These are phyloP conservation scores for Isoperla grammatica DNA, from an alignment of 2,888 invertebrate species.

Conservation along the genomic window DNA sequence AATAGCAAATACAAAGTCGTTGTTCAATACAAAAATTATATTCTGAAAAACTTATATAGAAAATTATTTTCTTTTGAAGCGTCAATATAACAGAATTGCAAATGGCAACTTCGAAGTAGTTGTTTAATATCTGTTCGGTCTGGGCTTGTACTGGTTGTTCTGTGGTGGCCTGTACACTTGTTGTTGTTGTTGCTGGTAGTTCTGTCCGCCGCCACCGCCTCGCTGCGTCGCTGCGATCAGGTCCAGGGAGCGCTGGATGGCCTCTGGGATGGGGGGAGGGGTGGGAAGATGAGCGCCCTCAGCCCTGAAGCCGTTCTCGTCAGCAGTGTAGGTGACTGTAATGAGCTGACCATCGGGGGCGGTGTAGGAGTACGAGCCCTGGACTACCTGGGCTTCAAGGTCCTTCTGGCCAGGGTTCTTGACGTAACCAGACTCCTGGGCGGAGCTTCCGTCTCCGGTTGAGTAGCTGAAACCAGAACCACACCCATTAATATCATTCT, in stretches of 20 bases:
- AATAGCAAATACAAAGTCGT: too few species aligned
- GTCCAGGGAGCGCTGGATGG: conserved; percentile 32
- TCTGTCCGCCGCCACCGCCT: conserved; percentile 1
- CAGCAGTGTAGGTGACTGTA: conserved; percentile 48
- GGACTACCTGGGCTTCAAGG: conserved; percentile 44
- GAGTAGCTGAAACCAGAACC: conserved; percentile 38
- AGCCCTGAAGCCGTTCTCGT: conserved; percentile 48
- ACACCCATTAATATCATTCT: not conserved
- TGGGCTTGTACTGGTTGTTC: not conserved
- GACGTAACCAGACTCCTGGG: conserved; percentile 62
- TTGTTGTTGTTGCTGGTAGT: conserved; percentile 12
- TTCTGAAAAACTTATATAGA: too few species aligned
- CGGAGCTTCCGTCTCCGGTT: conserved; percentile 40
- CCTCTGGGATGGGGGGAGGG: conserved; percentile 41
- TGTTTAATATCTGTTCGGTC: too few species aligned
- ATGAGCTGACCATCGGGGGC: conserved; percentile 53
- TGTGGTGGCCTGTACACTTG: conserved; percentile 1
- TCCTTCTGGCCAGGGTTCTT: conserved; percentile 55
- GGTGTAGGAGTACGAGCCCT: conserved; percentile 54
- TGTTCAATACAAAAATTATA: too few species aligned
- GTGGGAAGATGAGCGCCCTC: conserved; percentile 48
- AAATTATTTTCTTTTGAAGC: too few species aligned
- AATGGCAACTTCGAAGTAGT: too few species aligned
- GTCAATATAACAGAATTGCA: too few species aligned
- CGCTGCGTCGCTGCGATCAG: conserved; percentile 24